phyloP scores from a whole-genome alignment of 2,888 invertebrate genomes.

The Aquatica leii region DNA sequence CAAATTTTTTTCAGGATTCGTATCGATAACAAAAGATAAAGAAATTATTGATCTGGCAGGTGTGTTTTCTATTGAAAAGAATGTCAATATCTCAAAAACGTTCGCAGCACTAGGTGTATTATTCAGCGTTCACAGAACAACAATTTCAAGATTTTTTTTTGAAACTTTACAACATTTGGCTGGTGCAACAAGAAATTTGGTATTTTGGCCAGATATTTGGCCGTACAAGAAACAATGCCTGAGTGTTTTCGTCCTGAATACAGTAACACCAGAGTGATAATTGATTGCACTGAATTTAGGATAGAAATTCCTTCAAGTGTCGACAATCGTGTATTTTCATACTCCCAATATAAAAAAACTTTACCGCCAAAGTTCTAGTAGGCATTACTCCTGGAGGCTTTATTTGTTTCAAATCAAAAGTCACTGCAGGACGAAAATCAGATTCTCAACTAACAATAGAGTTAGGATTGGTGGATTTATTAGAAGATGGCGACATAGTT shows the following conservation, averaged over 20 bases:
- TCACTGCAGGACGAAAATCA: no score
- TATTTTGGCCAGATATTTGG: constrained; percentile 17
- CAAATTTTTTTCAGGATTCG: background rate
- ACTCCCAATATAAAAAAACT: background rate
- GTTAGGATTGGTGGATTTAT: no score
- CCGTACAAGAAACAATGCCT: constrained; percentile 7
- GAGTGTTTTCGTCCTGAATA: constrained; percentile 19
- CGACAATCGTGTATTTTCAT: background rate
- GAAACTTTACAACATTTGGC: constrained; percentile 23
- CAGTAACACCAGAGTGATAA: background rate
- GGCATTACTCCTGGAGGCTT: background rate
- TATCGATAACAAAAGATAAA: constrained; percentile 35
- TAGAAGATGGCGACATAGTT: no score
- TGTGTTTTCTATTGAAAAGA: constrained; percentile 14
- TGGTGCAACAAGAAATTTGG: constrained; percentile 26
- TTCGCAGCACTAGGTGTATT: constrained; percentile 34
- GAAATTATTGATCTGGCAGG: constrained; percentile 36
- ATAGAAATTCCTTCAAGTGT: background rate
- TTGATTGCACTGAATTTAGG: constrained; percentile 5
- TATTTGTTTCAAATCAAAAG: no score
- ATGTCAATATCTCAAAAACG: constrained; percentile 3
- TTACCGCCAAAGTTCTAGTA: background rate
- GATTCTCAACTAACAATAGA: no score
- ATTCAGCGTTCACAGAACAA: constrained; percentile 36
- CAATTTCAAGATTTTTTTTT: constrained; percentile 38